A percentile compares a stretch with the other conserved stretches of the same genome.
Conservation (phyloP, 1,140 invertebrate species). For the Charaxes varanes region DNA sequence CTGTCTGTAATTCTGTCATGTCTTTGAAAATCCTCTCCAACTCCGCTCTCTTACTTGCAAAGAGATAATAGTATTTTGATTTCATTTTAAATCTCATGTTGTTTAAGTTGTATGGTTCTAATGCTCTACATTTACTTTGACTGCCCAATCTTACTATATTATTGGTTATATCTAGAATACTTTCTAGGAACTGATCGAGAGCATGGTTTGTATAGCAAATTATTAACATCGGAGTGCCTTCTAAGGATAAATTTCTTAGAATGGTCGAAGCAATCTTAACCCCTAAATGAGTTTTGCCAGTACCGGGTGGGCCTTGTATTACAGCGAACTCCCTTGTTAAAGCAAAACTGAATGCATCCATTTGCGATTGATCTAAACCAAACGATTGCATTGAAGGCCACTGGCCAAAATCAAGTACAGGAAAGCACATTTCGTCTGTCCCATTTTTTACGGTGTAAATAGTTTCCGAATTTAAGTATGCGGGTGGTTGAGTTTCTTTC, state of each 20-base stretch:
- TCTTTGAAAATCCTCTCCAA: constrained; percentile 43
- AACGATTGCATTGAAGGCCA: constrained; percentile 64
- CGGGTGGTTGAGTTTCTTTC: constrained; percentile 37
- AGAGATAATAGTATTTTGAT: constrained; percentile 49
- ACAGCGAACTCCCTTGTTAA: constrained; percentile 80
- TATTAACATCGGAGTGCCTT: constrained; percentile 81
- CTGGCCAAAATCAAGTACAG: constrained; percentile 37
- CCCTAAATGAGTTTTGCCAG: constrained; percentile 86
- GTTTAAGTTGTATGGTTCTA: constrained; percentile 72
- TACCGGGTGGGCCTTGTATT: constrained; percentile 88
- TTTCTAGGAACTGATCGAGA: constrained; percentile 91
- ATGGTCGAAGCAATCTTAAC: constrained; percentile 79
- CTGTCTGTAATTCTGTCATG: constrained; percentile 46
- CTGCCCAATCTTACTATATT: constrained; percentile 83
- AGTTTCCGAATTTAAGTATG: constrained; percentile 43
- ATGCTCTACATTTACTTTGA: constrained; percentile 77
- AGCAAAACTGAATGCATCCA: constrained; percentile 75
- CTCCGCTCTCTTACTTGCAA: constrained; percentile 46
- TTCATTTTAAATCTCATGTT: constrained; percentile 44
- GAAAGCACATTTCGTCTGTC: constrained; percentile 39
- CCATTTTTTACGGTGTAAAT: constrained; percentile 30
- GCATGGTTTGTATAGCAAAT: constrained; percentile 92
- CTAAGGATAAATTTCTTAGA: constrained; percentile 71
- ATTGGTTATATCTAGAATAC: constrained; percentile 74
- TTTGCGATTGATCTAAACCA: constrained; percentile 76